phyloP scores from a whole-genome alignment of 2,113 vertebrate genomes.

The Brevimyrus niger region DNA sequence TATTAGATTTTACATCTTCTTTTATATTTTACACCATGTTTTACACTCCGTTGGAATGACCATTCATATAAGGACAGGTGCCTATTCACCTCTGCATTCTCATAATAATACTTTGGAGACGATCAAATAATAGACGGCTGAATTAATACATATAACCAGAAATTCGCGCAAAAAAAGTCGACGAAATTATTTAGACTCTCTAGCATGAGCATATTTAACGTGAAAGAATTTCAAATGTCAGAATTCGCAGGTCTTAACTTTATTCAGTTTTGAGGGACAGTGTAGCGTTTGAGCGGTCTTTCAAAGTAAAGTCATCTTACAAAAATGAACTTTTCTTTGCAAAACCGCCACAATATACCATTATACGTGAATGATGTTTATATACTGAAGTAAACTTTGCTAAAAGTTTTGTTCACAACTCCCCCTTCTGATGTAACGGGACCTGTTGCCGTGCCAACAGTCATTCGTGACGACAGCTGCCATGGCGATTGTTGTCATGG shows the following conservation, averaged over 20 bases:
- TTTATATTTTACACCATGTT: not conserved
- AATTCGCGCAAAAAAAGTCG: not conserved
- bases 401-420: conserved; percentile 38
- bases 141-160: not conserved
- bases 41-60: not conserved
- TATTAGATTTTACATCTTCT: not conserved
- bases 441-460: conserved; percentile 43
- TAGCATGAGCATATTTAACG: not conserved
- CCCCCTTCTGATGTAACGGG: conserved; percentile 32
- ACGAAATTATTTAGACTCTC: not conserved
- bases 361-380: not conserved
- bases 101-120: not conserved
- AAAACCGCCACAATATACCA: not conserved
- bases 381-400: conserved; percentile 28
- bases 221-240: not conserved
- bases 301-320: not conserved
- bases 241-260: not conserved
- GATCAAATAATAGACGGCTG: not conserved
- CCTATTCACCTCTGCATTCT: not conserved
- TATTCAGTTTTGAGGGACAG: not conserved
- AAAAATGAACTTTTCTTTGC: not conserved
- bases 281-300: not conserved
- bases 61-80: not conserved
- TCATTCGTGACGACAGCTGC: conserved; percentile 53
- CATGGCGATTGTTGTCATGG: conserved; percentile 50